Conservation (phyloP, 2,888 invertebrate species). For the Erebia palarica region DNA sequence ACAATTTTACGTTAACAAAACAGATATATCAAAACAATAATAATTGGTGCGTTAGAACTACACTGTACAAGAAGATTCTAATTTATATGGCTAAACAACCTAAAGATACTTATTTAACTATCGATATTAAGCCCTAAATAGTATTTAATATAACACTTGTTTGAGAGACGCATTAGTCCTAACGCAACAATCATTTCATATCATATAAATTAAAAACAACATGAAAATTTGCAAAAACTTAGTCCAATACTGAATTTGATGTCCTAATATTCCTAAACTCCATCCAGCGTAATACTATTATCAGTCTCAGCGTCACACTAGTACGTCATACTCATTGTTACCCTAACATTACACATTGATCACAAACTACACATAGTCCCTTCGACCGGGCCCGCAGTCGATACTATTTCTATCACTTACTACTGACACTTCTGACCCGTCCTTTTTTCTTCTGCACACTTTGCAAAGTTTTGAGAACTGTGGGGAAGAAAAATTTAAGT, state of each 20-base stretch:
- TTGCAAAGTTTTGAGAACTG: constrained; percentile 69
- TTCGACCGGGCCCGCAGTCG: constrained; percentile 62
- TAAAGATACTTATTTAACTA: too few species aligned
- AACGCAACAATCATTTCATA: constrained; percentile 2
- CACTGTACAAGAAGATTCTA: not conserved
- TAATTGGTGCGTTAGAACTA: not conserved
- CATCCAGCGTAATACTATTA: constrained; percentile 61
- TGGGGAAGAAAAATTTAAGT: constrained; percentile 36
- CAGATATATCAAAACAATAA: not conserved
- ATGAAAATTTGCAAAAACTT: not conserved
- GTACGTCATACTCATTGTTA: constrained; percentile 30
- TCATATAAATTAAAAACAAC: not conserved
- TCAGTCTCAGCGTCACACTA: constrained; percentile 64
- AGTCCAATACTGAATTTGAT: constrained; percentile 37
- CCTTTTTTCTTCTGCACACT: constrained; percentile 65
- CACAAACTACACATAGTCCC: constrained; percentile 69
- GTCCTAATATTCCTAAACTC: constrained; percentile 22
- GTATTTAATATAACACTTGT: not conserved
- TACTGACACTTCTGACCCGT: constrained; percentile 72
- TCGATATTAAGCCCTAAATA: too few species aligned
- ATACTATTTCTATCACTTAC: constrained; percentile 76
- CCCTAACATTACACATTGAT: constrained; percentile 29
- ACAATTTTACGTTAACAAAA: not conserved
- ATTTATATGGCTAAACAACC: not conserved
- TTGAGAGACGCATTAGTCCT: not conserved